Evolutionary conservation across 1,140 invertebrate species (phyloP), one percentile per base, ranked within the genome.

Genomic region (Wasmannia auropunctata): DNA sequence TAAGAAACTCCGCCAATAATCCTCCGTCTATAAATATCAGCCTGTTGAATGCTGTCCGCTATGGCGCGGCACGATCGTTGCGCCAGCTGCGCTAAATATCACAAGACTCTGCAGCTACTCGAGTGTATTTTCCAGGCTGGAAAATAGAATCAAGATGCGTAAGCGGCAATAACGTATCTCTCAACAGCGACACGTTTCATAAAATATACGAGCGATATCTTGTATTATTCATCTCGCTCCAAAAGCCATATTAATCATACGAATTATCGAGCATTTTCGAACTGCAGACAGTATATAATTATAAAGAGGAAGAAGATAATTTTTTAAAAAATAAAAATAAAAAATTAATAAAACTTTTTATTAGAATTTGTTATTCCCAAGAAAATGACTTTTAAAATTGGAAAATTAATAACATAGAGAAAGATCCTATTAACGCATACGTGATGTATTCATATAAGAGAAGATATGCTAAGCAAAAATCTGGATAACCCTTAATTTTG

Each of bases 21-120:
- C 14, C 22, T 25, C 83, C 86, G 69, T 93, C 93, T 94, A 93
- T 93, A 93, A 94, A 94, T 94, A 94, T 92, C 92, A 63, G 92
- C 54, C 77, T 75, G 91, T 94, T 93, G 92, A 93, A 93, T 92
- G 67, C 88, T 85, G 86, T 89, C 92, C 93, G 91, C 90, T 92
- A 91, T 91, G 86, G 65, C 75, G 43, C 25, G 62, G 85, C 67
- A 56, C 74, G 79, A 79, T 63, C 80, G 86, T 74, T 77, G 88
- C 88, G 90, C 88, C 91, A 86, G 80, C 56, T 70, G 43, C 56
- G 86, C 60, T 49, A 83, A 89, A 89, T 86, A 86, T 89, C 60
- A 22, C 43, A n/a, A 89, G 49, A 46, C 31, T 54, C 22, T 31
- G 7, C 6, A 34, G 34, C 37, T 22, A 1, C 5, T 49, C 40